Percentiles rank a stretch among this genome's conserved stretches.
These are phyloP conservation scores for Myrmecobius fasciatus DNA, from an alignment of 2,113 vertebrate genomes.

Conservation along the genomic window DNA sequence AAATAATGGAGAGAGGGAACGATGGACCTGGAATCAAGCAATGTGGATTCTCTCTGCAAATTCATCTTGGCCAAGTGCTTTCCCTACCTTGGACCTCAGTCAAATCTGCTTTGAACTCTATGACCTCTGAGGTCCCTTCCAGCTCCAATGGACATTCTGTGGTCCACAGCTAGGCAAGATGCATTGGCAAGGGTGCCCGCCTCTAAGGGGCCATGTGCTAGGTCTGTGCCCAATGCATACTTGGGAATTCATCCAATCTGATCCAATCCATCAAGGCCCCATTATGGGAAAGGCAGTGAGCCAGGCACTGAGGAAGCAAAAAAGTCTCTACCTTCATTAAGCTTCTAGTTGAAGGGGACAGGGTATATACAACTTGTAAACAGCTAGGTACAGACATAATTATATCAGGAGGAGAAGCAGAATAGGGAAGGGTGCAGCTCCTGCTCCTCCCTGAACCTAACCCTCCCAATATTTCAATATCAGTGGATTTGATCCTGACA, in stretches of 20 bases:
- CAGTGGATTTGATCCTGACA: background rate
- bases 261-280: background rate
- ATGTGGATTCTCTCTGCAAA: background rate
- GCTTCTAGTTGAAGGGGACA: background rate
- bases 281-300: background rate
- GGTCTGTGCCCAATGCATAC: background rate
- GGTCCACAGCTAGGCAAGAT: background rate
- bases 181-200: background rate
- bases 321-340: background rate
- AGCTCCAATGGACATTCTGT: background rate
- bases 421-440: background rate
- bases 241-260: background rate
- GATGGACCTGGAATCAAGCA: background rate
- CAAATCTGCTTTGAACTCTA: background rate
- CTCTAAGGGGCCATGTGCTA: background rate
- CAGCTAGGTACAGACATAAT: background rate
- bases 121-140: background rate
- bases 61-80: background rate
- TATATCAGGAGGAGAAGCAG: background rate
- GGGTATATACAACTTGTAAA: background rate
- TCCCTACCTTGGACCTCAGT: background rate
- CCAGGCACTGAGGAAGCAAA: background rate
- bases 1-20: background rate
- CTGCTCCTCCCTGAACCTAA: background rate
- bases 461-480: conserved; percentile 28